phyloP scores from a whole-genome alignment of 2,888 invertebrate genomes.

The Esperia sulphurella region DNA sequence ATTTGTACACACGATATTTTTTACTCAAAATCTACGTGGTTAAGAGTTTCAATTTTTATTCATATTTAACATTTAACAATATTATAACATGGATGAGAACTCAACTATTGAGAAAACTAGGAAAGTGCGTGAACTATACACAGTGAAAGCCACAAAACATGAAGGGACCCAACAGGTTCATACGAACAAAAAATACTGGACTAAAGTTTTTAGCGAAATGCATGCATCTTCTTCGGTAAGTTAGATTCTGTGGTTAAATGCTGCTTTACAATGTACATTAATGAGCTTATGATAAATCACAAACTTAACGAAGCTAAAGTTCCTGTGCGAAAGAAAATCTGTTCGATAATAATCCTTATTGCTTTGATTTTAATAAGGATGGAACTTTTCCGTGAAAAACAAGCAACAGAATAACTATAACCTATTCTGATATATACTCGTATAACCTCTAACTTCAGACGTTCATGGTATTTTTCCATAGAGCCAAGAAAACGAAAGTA shows the following conservation, averaged over 20 bases:
- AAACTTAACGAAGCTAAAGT: too few species aligned
- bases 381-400: too few species aligned
- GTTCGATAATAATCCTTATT: too few species aligned
- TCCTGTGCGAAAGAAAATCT: too few species aligned
- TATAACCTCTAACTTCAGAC: not conserved
- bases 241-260: conserved; percentile 3
- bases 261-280: too few species aligned
- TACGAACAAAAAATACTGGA: conserved; percentile 59
- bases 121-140: conserved; percentile 45
- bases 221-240: conserved; percentile 38
- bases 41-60: not conserved
- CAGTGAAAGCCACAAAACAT: conserved; percentile 47
- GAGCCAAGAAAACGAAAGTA: conserved; percentile 28
- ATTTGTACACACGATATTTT: too few species aligned
- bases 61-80: not conserved
- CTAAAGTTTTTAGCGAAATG: conserved; percentile 40
- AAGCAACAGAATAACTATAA: too few species aligned
- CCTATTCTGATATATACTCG: too few species aligned
- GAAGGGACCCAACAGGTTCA: conserved; percentile 45
- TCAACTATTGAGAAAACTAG: conserved; percentile 12
- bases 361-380: too few species aligned
- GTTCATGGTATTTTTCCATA: not conserved
- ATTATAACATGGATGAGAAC: conserved; percentile 2
- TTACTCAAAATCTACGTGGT: conserved; percentile 8
- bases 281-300: too few species aligned